Percentiles rank a stretch among this genome's conserved stretches.
Evolutionary conservation across 2,113 vertebrate species (phyloP).

Genomic region (Hypanus sabinus): DNA sequence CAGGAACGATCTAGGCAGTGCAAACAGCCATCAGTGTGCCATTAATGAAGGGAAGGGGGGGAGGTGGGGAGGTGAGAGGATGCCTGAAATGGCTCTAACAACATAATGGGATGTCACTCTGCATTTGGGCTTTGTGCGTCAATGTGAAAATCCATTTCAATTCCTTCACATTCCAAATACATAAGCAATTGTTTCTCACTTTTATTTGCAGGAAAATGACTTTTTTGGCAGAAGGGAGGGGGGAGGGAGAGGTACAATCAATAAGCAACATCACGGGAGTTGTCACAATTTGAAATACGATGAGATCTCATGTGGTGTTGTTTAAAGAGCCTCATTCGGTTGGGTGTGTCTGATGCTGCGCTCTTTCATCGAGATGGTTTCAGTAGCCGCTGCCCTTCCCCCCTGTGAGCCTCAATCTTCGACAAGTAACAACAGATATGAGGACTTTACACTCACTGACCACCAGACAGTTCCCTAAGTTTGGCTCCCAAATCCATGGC

Average conservation of each 20-base stretch:
- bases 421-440: too few species aligned
- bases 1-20: background rate
- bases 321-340: slow-evolving; percentile 7
- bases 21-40: background rate
- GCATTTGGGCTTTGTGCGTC: slow-evolving; percentile 22
- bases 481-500: too few species aligned
- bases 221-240: background rate
- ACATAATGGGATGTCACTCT: slow-evolving; percentile 34
- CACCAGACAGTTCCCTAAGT: too few species aligned
- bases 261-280: slow-evolving; percentile 20
- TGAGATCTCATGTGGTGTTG: background rate
- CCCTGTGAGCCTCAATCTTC: too few species aligned
- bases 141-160: slow-evolving; percentile 35
- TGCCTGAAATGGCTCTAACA: slow-evolving; percentile 30
- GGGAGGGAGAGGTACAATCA: slow-evolving; percentile 3
- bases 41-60: too few species aligned
- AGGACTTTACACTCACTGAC: too few species aligned
- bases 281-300: slow-evolving; percentile 9
- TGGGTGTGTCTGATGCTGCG: background rate
- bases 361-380: background rate
- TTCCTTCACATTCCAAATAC: slow-evolving; percentile 27
- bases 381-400: too few species aligned
- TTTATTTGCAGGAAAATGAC: background rate
- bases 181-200: slow-evolving; percentile 6
- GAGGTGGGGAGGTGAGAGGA: background rate